phyloP scores from a whole-genome alignment of 2,797 vertebrate genomes.

The Anableps anableps region DNA sequence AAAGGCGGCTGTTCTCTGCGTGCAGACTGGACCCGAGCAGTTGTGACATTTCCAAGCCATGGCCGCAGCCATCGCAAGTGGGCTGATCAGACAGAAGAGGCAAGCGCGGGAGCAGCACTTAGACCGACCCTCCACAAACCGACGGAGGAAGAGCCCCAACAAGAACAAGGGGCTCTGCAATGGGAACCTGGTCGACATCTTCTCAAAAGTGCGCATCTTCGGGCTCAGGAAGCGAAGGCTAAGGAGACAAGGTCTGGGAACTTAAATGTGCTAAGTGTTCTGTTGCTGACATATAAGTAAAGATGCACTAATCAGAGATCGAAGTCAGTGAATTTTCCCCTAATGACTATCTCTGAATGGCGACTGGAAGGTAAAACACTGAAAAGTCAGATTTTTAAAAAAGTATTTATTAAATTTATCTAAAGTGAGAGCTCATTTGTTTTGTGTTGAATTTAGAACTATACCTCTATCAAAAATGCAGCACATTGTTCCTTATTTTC shows the following conservation, averaged over 20 bases:
- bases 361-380: not conserved
- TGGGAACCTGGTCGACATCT: constrained; percentile 98
- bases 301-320: not conserved
- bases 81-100: constrained; percentile 98
- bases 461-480: not conserved
- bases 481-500: not conserved
- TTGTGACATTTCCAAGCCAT: constrained; percentile 84
- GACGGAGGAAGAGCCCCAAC: constrained; percentile 96
- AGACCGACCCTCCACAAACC: constrained; percentile 92
- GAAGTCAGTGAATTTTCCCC: not conserved
- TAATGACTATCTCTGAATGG: too few species aligned
- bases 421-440: not conserved
- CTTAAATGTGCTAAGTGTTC: constrained; percentile 54
- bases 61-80: constrained; percentile 98
- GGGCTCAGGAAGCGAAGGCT: constrained; percentile 98
- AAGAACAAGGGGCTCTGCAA: constrained; percentile 98
- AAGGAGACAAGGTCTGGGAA: constrained; percentile 96
- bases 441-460: not conserved
- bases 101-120: constrained; percentile 97
- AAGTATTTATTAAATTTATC: not conserved
- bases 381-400: not conserved
- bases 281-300: constrained; percentile 13
- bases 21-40: constrained; percentile 77
- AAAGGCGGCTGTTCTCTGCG: constrained; percentile 78
- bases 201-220: constrained; percentile 99